phyloP scores from a whole-genome alignment of 2,888 invertebrate genomes.

The Cerastoderma edule region DNA sequence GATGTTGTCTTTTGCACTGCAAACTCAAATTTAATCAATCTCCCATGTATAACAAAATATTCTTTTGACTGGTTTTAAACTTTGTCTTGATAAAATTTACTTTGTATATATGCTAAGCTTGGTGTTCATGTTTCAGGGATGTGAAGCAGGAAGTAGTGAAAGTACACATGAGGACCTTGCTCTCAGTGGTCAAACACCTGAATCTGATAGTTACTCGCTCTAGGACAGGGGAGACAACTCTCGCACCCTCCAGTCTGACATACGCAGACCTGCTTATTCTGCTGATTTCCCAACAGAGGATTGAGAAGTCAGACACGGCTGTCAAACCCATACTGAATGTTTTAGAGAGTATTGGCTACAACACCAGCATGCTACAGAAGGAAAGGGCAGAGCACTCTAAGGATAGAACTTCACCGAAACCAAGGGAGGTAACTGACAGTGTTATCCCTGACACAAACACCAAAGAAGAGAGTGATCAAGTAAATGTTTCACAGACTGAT shows the following conservation, averaged over 20 bases:
- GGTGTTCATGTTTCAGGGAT: constrained; percentile 37
- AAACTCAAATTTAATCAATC: too few species aligned
- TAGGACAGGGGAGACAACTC: constrained; percentile 2
- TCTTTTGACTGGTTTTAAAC: too few species aligned
- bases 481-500: too few species aligned
- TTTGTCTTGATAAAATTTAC: not conserved
- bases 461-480: too few species aligned
- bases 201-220: constrained; percentile 14
- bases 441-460: too few species aligned
- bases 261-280: constrained; percentile 42
- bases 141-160: constrained; percentile 12
- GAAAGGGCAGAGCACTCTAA: not conserved
- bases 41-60: too few species aligned
- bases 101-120: not conserved
- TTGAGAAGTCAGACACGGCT: not conserved
- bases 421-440: not conserved
- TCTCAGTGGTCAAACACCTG: constrained; percentile 47
- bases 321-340: constrained; percentile 8
- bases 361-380: not conserved
- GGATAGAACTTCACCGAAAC: not conserved
- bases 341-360: not conserved
- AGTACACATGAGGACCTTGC: constrained; percentile 39
- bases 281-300: constrained; percentile 21
- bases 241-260: constrained; percentile 28
- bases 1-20: too few species aligned